Evolutionary conservation across 2,113 vertebrate species (phyloP).

Genomic region (Cynocephalus volans): DNA sequence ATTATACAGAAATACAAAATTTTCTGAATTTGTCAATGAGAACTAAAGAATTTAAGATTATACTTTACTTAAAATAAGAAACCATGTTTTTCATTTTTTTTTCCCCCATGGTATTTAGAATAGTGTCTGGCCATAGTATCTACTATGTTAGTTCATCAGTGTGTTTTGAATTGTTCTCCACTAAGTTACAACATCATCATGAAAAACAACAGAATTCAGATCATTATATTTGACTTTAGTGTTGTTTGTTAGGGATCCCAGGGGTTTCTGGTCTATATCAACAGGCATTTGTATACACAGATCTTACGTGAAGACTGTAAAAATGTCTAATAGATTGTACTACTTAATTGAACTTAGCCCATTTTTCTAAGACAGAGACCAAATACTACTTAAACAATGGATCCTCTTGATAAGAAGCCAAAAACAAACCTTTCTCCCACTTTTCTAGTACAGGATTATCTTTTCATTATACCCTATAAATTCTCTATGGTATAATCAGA

Average conservation of each 20-base stretch:
- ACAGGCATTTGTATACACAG: background rate
- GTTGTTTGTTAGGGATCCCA: background rate
- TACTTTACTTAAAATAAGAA: background rate
- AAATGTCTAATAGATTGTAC: background rate
- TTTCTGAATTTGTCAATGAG: background rate
- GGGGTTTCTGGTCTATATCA: background rate
- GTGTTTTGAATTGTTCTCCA: background rate
- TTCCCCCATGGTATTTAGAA: background rate
- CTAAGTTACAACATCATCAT: background rate
- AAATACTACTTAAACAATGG: background rate
- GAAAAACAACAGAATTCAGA: background rate
- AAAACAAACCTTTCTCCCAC: background rate
- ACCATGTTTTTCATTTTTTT: background rate
- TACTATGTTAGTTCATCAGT: background rate
- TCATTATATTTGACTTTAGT: background rate
- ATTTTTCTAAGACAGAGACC: background rate
- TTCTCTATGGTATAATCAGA: background rate
- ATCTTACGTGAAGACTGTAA: background rate
- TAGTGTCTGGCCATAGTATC: background rate
- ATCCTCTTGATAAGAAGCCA: background rate
- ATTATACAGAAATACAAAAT: background rate
- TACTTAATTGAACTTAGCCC: background rate
- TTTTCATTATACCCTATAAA: background rate
- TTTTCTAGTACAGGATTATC: background rate
- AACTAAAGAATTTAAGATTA: background rate